Percentiles rank a stretch among this genome's conserved stretches.
Evolutionary conservation across 1,140 invertebrate species (phyloP).

Genomic region (Brachystomella parvula): DNA sequence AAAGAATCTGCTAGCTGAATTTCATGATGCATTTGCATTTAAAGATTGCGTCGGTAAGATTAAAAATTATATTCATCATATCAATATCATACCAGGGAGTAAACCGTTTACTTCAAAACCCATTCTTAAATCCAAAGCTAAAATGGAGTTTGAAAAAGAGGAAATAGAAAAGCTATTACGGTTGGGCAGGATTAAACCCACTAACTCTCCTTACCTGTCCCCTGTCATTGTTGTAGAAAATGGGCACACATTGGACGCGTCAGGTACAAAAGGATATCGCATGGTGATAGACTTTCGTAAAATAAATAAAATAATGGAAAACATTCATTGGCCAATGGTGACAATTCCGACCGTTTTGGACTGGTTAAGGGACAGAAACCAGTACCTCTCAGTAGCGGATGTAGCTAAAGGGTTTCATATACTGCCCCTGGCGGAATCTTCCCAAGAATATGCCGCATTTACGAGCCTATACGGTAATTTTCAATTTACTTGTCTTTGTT

Average conservation of each 20-base stretch:
- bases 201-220: not conserved
- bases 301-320: not conserved
- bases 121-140: not conserved
- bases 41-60: not conserved
- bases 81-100: not conserved
- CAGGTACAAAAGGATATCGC: not conserved
- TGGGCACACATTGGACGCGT: not conserved
- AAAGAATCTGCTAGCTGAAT: not conserved
- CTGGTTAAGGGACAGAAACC: constrained; percentile 39
- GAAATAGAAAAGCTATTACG: not conserved
- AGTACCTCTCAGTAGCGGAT: constrained; percentile 40
- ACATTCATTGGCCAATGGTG: constrained; percentile 42
- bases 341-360: constrained; percentile 45
- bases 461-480: constrained; percentile 41
- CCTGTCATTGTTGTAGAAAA: not conserved
- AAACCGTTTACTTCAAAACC: not conserved
- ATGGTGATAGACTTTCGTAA: not conserved
- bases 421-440: constrained; percentile 40
- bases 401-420: constrained; percentile 46
- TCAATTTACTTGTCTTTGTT: constrained; percentile 44
- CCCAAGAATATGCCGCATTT: constrained; percentile 45
- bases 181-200: not conserved
- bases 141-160: not conserved
- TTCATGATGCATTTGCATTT: not conserved
- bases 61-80: not conserved